Evolutionary conservation across 2,888 invertebrate genomes (phyloP), one percentile per base, ranked within the genome.

Genomic region (Tanytarsus gracilentus): DNA sequence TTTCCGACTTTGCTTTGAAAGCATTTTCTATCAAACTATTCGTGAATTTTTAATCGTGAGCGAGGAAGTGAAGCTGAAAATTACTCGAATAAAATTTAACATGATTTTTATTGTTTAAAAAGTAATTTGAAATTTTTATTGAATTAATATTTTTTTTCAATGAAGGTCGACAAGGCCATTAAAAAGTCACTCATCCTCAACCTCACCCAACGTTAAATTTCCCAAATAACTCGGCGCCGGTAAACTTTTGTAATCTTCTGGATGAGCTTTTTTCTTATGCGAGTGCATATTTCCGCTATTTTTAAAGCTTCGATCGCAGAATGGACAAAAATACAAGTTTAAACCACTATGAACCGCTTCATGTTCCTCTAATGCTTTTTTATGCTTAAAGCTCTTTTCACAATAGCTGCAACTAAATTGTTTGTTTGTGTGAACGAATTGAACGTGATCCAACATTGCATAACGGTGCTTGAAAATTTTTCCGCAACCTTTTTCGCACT

Each of bases 381-480:
- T 49, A 25, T 49, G 49, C 14, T 49, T 49, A 49, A 49, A 49
- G 7, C 16, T 27, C 16, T 26, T 25, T 11, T 8, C 14, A 49
- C 49, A 49, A 25, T n/a, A 14, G 14, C 26, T 16, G 6, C 49
- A 49, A 27, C 27, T n/a, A 5, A 49, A 49, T n/a, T 18, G n/a
- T 7, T 49, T 49, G 1, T 27, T 49, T n/a, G 26, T 49, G 3
- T 49, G 49, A 3, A 49, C 49, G 8, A 26, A 49, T 14, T 25
- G 6, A 2, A 49, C 6, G 5, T 49, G 49, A 26, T 25, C 49
- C 6, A 49, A 27, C 49, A 49, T 49, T 3, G 49, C 49, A 14
- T 25, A 16, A 26, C 49, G 25, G 26, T 49, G 49, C 16, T 49
- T 49, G 27, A 49, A 49, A 16, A 49, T 49, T 14, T 49, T 49